A percentile compares a stretch with the other conserved stretches of the same genome.
Evolutionary conservation across 2,888 invertebrate genomes (phyloP).

Genomic region (Parnassius smintheus): DNA sequence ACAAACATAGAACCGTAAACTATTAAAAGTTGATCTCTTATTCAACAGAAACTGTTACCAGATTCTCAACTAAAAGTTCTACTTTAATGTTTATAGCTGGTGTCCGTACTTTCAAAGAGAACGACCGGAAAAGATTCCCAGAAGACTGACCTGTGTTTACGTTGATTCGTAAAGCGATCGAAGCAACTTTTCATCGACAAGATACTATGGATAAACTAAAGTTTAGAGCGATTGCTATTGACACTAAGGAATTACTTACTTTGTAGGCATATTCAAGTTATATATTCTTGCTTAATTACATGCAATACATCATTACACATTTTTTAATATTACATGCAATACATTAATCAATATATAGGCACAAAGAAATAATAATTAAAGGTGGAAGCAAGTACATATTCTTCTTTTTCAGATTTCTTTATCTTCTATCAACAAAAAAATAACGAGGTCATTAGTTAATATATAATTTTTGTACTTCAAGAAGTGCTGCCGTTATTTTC

Average conservation of each 20-base stretch:
- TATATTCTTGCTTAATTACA: background rate
- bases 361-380: no score
- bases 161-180: slow-evolving; percentile 17
- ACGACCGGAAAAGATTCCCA: slow-evolving; percentile 12
- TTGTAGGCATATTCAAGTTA: slow-evolving; percentile 8
- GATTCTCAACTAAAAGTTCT: slow-evolving; percentile 29
- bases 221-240: background rate
- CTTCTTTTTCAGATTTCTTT: no score
- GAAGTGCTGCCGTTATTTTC: no score
- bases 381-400: no score
- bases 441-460: no score
- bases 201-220: slow-evolving; percentile 14
- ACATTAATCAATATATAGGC: no score
- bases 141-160: slow-evolving; percentile 5
- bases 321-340: no score
- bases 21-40: slow-evolving; percentile 15
- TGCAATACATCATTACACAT: no score
- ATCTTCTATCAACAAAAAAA: no score
- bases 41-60: slow-evolving; percentile 24
- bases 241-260: slow-evolving; percentile 22
- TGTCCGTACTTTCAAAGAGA: slow-evolving; percentile 14
- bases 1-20: slow-evolving; percentile 1
- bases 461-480: no score
- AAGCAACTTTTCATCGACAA: slow-evolving; percentile 19
- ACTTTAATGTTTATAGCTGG: slow-evolving; percentile 28